A percentile compares a stretch with the other conserved stretches of the same genome.
These are phyloP conservation scores for Sylvilagus bachmani DNA, from an alignment of 2,113 vertebrate genomes.

Conservation along the genomic window DNA sequence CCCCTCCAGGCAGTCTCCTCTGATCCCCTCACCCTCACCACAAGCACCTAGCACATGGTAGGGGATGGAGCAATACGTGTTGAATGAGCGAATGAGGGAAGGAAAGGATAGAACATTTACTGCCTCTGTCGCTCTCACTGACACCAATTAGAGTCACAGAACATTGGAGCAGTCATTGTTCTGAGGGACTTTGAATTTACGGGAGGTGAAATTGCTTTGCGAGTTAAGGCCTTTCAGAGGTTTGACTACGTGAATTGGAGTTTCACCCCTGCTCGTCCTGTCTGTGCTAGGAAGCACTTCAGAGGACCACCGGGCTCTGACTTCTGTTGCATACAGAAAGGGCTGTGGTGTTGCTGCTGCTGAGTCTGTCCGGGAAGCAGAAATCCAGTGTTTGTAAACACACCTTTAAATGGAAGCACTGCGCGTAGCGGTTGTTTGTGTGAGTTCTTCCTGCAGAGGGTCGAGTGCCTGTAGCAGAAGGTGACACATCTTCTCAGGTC, in stretches of 20 bases:
- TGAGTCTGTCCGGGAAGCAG: not conserved
- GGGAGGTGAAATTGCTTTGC: not conserved
- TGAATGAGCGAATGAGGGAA: not conserved
- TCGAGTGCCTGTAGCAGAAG: too few species aligned
- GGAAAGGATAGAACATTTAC: not conserved
- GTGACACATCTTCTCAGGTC: not conserved
- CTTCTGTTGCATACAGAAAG: not conserved
- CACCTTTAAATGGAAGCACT: conserved; percentile 16
- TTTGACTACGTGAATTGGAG: not conserved
- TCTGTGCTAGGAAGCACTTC: not conserved
- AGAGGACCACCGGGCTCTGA: not conserved
- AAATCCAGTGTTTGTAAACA: not conserved
- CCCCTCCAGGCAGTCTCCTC: not conserved
- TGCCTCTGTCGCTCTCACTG: not conserved
- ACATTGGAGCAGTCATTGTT: not conserved
- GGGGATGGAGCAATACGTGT: not conserved
- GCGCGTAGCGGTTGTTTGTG: not conserved
- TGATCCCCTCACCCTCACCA: not conserved
- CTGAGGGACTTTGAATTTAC: not conserved
- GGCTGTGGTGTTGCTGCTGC: not conserved
- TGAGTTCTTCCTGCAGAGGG: not conserved
- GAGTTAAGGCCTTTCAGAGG: not conserved
- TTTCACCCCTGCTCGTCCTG: not conserved
- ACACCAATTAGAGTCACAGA: not conserved
- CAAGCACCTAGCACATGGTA: not conserved